Evolutionary conservation across 2,797 vertebrate genomes (phyloP).

Genomic region (Anas bahamensis): DNA sequence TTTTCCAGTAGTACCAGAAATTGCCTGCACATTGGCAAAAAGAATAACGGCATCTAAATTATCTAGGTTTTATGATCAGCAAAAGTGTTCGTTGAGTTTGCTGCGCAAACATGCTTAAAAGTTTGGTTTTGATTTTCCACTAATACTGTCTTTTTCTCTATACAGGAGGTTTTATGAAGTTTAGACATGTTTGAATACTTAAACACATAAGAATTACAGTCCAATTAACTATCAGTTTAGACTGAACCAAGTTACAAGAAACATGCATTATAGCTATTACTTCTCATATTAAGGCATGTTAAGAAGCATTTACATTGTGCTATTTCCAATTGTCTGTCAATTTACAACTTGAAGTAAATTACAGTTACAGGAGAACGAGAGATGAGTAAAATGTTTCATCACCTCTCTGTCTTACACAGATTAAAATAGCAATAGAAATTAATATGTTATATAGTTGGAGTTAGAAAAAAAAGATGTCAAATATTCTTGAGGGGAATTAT

Average conservation of each 20-base stretch:
- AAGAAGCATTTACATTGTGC: background rate
- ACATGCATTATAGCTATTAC: background rate
- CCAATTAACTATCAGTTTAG: background rate
- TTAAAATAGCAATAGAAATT: background rate
- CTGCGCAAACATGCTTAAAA: constrained; percentile 11
- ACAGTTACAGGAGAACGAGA: background rate
- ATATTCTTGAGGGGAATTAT: background rate
- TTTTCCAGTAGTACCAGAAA: background rate
- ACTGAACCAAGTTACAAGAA: background rate
- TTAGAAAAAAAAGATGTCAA: background rate
- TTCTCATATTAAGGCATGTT: background rate
- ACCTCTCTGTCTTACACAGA: background rate
- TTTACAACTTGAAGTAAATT: background rate
- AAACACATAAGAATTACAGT: background rate
- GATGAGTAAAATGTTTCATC: background rate
- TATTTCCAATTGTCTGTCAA: background rate
- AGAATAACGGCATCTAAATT: background rate
- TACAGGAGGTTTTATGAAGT: background rate
- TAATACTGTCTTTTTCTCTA: background rate
- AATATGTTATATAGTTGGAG: background rate
- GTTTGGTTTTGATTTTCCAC: background rate
- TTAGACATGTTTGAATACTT: background rate
- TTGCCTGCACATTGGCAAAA: background rate
- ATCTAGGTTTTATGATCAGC: background rate
- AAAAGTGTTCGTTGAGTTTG: background rate